Conservation (phyloP, 1,140 invertebrate species). For the Subanguina moxae region DNA sequence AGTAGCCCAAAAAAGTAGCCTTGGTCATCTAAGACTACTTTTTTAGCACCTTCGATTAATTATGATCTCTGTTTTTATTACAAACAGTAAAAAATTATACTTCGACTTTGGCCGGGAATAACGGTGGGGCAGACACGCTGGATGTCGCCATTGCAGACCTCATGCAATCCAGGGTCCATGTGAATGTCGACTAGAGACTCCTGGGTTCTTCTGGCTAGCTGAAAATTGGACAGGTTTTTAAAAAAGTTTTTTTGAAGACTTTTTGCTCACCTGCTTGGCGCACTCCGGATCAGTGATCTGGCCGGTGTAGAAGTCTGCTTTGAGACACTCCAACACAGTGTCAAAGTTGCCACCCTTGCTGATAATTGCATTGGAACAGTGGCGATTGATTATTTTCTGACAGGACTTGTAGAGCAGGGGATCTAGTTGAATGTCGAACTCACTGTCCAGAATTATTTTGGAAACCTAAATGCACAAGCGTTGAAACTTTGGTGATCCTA, state of each 20-base stretch:
- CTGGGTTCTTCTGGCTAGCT: conserved; percentile 68
- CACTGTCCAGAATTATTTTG: conserved; percentile 52
- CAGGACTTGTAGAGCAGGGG: conserved; percentile 76
- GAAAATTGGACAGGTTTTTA: conserved; percentile 10
- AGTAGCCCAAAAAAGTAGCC: too few species aligned
- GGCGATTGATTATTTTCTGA: conserved; percentile 70
- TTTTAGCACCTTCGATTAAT: too few species aligned
- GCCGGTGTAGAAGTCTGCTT: conserved; percentile 57
- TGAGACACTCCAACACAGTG: conserved; percentile 55
- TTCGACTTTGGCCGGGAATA: conserved; percentile 73
- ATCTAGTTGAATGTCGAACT: conserved; percentile 78
- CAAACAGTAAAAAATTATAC: conserved; percentile 51
- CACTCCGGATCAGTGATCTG: conserved; percentile 47
- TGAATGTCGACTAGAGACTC: conserved; percentile 66
- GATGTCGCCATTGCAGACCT: conserved; percentile 66
- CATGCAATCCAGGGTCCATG: conserved; percentile 64
- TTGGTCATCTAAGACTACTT: too few species aligned
- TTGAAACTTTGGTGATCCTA: too few species aligned
- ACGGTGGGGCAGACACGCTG: conserved; percentile 78
- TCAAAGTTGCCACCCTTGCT: conserved; percentile 48
- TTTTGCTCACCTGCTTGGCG: conserved; percentile 32
- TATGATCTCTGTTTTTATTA: too few species aligned
- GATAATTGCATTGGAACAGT: conserved; percentile 65
- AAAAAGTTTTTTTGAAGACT: conserved; percentile 8
- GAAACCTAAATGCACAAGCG: conserved; percentile 52